These are phyloP conservation scores for Eremophila alpestris DNA, from an alignment of 2,797 vertebrate genomes.

Conservation along the genomic window DNA sequence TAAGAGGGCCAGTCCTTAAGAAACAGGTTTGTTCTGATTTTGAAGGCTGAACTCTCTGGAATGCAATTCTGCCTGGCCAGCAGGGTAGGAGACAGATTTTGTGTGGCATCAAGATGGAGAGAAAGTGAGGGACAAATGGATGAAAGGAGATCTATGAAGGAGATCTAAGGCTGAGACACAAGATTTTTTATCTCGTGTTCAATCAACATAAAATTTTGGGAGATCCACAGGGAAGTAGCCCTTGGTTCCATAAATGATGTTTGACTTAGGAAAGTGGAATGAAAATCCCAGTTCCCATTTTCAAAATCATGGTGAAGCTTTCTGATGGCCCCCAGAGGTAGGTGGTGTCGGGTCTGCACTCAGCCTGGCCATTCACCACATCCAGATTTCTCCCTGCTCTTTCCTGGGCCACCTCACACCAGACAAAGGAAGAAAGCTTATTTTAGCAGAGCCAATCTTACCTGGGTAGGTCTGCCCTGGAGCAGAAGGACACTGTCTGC, in stretches of 20 bases:
- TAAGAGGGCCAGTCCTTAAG: background rate
- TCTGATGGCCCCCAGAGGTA: background rate
- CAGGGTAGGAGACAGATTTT: background rate
- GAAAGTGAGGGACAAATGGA: background rate
- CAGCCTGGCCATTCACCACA: background rate
- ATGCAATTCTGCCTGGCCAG: background rate
- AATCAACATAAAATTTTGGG: background rate
- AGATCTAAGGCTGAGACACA: background rate
- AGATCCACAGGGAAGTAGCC: background rate
- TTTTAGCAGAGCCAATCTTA: background rate
- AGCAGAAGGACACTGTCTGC: background rate
- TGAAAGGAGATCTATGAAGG: background rate
- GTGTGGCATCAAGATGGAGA: background rate
- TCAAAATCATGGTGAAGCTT: background rate
- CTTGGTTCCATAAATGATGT: background rate
- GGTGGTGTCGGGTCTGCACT: background rate
- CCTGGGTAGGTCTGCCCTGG: background rate
- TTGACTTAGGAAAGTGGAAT: background rate
- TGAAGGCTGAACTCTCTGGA: background rate
- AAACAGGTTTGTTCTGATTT: background rate
- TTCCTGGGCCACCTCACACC: background rate
- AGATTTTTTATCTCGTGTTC: rapidly evolving
- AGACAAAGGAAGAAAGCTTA: background rate
- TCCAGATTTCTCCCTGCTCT: background rate
- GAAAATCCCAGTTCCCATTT: background rate